Evolutionary conservation across 2,888 invertebrate genomes (phyloP).

Genomic region (Adelognathus sp.): DNA sequence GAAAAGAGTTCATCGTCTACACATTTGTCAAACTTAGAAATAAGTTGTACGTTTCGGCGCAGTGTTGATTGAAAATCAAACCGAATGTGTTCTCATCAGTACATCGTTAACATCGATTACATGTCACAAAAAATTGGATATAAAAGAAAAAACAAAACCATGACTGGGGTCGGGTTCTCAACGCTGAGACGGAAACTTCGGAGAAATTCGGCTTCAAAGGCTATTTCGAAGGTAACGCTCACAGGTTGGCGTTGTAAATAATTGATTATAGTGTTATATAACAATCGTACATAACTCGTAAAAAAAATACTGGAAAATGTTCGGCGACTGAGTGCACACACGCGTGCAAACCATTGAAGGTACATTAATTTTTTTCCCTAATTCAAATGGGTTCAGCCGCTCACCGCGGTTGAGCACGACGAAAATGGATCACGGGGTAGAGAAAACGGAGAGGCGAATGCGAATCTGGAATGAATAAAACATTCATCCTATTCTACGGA

Average conservation of each 20-base stretch:
- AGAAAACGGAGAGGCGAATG: background rate
- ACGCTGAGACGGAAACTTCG: conserved; percentile 3
- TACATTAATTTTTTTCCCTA: conserved; percentile 30
- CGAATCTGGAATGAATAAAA: background rate
- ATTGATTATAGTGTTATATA: background rate
- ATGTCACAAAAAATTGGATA: background rate
- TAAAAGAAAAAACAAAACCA: background rate
- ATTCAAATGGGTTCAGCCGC: no score
- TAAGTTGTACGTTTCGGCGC: background rate
- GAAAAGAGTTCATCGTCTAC: background rate
- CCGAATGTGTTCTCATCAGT: background rate
- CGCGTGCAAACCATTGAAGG: conserved; percentile 1
- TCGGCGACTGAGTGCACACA: background rate
- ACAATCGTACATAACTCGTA: background rate
- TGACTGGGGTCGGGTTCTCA: background rate
- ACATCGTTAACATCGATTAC: background rate
- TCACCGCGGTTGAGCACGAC: background rate
- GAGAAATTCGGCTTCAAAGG: conserved; percentile 11
- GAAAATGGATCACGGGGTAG: background rate
- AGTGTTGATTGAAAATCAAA: no score
- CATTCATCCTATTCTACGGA: background rate
- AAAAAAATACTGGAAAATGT: background rate
- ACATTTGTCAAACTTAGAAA: background rate
- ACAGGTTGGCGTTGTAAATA: background rate
- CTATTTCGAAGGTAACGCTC: conserved; percentile 8